phyloP scores from a whole-genome alignment of 2,888 invertebrate species.

The Prenolepis imparis region DNA sequence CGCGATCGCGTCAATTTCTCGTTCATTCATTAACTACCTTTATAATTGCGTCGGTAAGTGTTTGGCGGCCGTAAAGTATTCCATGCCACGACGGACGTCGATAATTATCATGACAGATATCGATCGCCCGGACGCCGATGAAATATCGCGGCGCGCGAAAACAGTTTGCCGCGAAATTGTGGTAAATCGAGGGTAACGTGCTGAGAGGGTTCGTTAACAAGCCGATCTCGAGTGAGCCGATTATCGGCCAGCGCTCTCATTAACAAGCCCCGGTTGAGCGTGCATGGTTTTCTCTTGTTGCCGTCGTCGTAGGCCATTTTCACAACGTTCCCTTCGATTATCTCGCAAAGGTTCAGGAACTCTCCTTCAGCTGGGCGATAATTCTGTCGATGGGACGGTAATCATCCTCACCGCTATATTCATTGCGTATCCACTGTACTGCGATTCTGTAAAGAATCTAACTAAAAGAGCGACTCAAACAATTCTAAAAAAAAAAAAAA shows the following conservation, averaged over 20 bases:
- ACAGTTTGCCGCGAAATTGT: slow-evolving; percentile 68
- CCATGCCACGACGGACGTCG: slow-evolving; percentile 65
- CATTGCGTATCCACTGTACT: slow-evolving; percentile 6
- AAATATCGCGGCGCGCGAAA: slow-evolving; percentile 67
- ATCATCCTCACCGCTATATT: slow-evolving; percentile 61
- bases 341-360: slow-evolving; percentile 32
- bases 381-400: slow-evolving; percentile 48
- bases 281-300: neutral
- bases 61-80: slow-evolving; percentile 67
- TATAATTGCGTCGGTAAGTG: slow-evolving; percentile 73
- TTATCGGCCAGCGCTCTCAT: slow-evolving; percentile 65
- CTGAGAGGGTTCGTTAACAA: slow-evolving; percentile 68
- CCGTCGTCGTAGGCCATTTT: slow-evolving; percentile 34
- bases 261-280: slow-evolving; percentile 59
- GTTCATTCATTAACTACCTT: slow-evolving; percentile 74
- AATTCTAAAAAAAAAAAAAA: no score
- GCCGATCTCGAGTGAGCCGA: slow-evolving; percentile 68
- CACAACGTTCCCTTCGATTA: slow-evolving; percentile 18
- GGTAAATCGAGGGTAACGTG: slow-evolving; percentile 76
- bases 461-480: no score
- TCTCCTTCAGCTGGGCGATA: slow-evolving; percentile 54
- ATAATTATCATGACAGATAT: slow-evolving; percentile 74
- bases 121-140: slow-evolving; percentile 72
- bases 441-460: no score
- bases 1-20: slow-evolving; percentile 66